phyloP scores from a whole-genome alignment of 2,888 invertebrate species.

The Sarcophaga rosellei region DNA sequence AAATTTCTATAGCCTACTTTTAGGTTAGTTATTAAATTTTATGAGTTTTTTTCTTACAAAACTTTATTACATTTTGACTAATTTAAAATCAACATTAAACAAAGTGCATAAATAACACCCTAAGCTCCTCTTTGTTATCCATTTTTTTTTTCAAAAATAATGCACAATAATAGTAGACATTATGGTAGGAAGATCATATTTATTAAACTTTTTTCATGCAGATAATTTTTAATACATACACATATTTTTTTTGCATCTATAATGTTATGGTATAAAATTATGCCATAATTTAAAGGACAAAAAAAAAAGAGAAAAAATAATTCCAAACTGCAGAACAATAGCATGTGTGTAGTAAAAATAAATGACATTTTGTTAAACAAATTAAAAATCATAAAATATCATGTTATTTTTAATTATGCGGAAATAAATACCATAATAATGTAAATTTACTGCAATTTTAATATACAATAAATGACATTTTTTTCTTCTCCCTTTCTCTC shows the following conservation, averaged over 20 bases:
- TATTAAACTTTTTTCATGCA: neutral
- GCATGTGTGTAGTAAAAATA: neutral
- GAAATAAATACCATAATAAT: constrained; percentile 61
- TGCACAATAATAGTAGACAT: neutral
- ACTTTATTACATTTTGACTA: no score
- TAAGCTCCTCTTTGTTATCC: neutral
- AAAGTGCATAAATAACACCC: no score
- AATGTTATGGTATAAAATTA: neutral
- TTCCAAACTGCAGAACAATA: neutral
- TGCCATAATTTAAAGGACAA: neutral
- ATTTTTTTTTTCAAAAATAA: neutral
- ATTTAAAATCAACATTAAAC: no score
- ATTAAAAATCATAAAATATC: constrained; percentile 64
- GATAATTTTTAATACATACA: neutral
- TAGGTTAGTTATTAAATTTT: no score
- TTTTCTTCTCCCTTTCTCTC: neutral
- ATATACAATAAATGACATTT: neutral
- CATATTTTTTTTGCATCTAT: neutral
- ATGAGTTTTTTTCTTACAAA: no score
- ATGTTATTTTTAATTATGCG: constrained; percentile 67
- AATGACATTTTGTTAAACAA: constrained; percentile 57
- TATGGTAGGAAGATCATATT: neutral
- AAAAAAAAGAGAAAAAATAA: neutral
- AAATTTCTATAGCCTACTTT: no score
- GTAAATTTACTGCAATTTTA: constrained; percentile 12